Evolutionary conservation across 2,113 vertebrate species (phyloP).

Genomic region (Oryzias javanicus): DNA sequence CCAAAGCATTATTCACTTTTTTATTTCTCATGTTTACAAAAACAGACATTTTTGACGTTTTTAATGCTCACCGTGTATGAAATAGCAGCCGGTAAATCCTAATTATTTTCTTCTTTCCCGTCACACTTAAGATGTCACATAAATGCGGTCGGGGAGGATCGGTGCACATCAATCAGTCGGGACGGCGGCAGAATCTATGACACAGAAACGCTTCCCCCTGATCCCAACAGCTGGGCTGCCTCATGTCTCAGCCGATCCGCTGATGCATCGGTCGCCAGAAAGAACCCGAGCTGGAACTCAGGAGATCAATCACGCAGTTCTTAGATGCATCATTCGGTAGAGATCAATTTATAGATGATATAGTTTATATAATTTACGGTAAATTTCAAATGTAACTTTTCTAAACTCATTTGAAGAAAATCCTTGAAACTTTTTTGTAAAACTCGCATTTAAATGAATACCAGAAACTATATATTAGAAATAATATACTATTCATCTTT

Average conservation of each 20-base stretch:
- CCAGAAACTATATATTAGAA: too few species aligned
- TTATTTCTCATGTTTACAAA: slow-evolving; percentile 1
- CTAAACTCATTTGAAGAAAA: too few species aligned
- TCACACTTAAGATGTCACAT: slow-evolving; percentile 57
- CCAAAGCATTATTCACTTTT: slow-evolving; percentile 11
- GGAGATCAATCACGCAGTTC: neutral
- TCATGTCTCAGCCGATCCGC: slow-evolving; percentile 30
- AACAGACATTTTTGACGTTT: slow-evolving; percentile 25
- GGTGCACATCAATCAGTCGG: slow-evolving; percentile 49
- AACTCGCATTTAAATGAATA: too few species aligned
- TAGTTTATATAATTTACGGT: too few species aligned
- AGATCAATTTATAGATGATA: neutral
- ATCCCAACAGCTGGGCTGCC: slow-evolving; percentile 36
- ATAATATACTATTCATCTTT: too few species aligned
- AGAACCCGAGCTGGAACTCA: slow-evolving; percentile 13
- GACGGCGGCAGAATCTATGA: slow-evolving; percentile 24
- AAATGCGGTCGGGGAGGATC: slow-evolving; percentile 34
- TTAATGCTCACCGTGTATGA: slow-evolving; percentile 39
- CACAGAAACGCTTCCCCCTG: slow-evolving; percentile 18
- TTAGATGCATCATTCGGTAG: neutral
- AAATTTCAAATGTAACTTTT: too few species aligned
- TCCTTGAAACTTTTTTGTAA: too few species aligned
- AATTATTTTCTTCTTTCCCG: slow-evolving; percentile 52
- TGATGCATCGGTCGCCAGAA: slow-evolving; percentile 18
- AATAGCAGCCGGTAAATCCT: slow-evolving; percentile 55